Evolutionary conservation across 2,888 invertebrate genomes (phyloP), one percentile per base, ranked within the genome.

Genomic region (Hirtodrosophila histrioides): DNA sequence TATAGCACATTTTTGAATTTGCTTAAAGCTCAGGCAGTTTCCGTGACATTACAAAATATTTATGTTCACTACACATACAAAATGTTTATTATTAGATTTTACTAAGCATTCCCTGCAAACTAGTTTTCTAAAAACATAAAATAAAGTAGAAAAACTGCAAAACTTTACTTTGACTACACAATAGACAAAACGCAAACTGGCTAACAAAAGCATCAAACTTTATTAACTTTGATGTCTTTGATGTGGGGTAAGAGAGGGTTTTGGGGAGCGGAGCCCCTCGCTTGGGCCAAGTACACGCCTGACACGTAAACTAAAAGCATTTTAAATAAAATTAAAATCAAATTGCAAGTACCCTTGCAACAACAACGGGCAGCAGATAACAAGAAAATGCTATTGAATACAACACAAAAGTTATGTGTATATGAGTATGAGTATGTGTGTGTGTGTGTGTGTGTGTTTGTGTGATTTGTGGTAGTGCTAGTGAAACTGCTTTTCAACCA

Each of bases 271-370:
- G 8, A 10, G 23, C 50, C 36, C 11, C 12, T 17, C 17, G 17
- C 6, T 7, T 12, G 9, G 37, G 33, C 45, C 54, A 50, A 40
- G 57, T 58, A 53, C 49, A 66, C 50, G 61, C 46, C 51, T 62
- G 41, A 44, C 50, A 67, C 66, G 72, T 67, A 69, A 70, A 78
- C 79, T 79, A 78, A 84, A 84, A 84, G 86, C 86, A 82, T 84
- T 84, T 86, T 84, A 84, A 84, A 84, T 84, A 75, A 79, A 84
- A 86, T 84, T 84, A 84, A 84, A 86, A 79, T 84, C 69, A 68
- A 85, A 85, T 82, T 85, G 73, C 76, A 66, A 61, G 46, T 54
- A 60, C 39, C 29, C 11, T 8, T 23, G 5, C 29, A 31, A 29
- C 50, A 53, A 35, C 35, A 37, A 35, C 31, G 36, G 49, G 41